Evolutionary conservation across 2,888 invertebrate species (phyloP).

Genomic region (Thecocarcelia acutangulata): DNA sequence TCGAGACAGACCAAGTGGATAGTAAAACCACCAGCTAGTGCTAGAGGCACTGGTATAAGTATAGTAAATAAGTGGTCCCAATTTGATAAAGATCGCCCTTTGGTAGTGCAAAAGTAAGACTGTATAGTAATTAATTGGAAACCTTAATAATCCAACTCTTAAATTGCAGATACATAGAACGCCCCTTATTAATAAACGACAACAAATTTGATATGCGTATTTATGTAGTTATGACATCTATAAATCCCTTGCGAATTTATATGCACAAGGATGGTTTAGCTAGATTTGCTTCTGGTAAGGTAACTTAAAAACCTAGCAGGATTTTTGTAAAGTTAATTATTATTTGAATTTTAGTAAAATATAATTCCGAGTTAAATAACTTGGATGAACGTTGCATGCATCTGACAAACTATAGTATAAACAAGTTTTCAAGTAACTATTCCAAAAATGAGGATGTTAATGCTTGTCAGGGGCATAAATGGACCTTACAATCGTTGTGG

Average conservation of each 20-base stretch:
- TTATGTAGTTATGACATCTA: constrained; percentile 96
- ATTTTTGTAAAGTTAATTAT: not conserved
- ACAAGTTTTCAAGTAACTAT: constrained; percentile 92
- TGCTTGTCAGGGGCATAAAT: constrained; percentile 96
- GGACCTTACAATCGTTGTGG: constrained; percentile 89
- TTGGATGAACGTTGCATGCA: constrained; percentile 95
- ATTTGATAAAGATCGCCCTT: constrained; percentile 93
- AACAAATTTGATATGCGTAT: constrained; percentile 98
- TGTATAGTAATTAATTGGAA: not conserved
- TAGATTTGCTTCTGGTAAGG: constrained; percentile 94
- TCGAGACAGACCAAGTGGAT: constrained; percentile 94
- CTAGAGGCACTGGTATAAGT: constrained; percentile 96
- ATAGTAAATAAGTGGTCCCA: constrained; percentile 97
- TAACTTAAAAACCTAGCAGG: not conserved
- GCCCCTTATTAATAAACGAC: constrained; percentile 94
- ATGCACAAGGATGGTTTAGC: constrained; percentile 97
- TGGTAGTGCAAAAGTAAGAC: constrained; percentile 91
- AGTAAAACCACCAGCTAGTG: constrained; percentile 98
- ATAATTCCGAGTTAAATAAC: constrained; percentile 89
- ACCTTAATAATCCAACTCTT: not conserved
- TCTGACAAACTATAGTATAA: constrained; percentile 95
- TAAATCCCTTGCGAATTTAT: constrained; percentile 96
- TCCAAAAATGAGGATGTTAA: constrained; percentile 94
- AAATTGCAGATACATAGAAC: constrained; percentile 85
- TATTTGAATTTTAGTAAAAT: constrained; percentile 85